Base-by-base conservation (phyloP, 1,140 invertebrate genomes). In the Caenorhabditis latens region DNA sequence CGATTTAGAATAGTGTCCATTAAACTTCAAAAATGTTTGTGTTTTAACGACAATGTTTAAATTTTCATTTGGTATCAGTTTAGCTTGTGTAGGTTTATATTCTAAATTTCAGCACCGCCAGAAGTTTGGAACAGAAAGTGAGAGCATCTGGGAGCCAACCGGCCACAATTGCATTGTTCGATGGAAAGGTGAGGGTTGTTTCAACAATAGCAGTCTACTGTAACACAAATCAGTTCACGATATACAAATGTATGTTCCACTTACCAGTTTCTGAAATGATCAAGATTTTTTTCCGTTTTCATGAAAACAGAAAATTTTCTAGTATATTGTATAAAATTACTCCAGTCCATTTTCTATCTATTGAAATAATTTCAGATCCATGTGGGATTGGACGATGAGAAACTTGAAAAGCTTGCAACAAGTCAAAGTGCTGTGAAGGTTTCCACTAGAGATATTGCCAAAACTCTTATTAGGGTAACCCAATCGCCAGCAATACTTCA, bases 121-220 rank as follows among this genome's bases (percentile, higher is more conserved):
- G 95, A n/a, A 93, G 95, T 91, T 95, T 98, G 0, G 96, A 99
- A 93, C 92, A 95, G 86, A 94, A 95, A 84, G 94, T 99, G 6
- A 89, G 93, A 88, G 42, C 92, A 75, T 90, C 97, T 95, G 96
- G 96, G 67, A 96, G 95, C n/a, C 93, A 95, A 19, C 98, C 98
- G 63, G 98, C 98, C 0, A 99, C 97, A 5, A 95, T 99, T 90
- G 97, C 95, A 6, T 95, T 99, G 61, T 90, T 99, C 5, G 93
- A 95, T 90, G 98, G 98, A 0, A 94, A 95, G 90, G 93, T 99
- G 19, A 42, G 71, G n/a, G 19, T 65, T 58, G 14, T 13, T 58
- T 19, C n/a, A 2, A 58, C n/a, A 7, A 58, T 16, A 19, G 4
- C 11, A 58, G 7, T n/a, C n/a, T 2, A n/a, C n/a, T n/a, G n/a